Evolutionary conservation across 2,888 invertebrate species (phyloP), one percentile per base, ranked within the genome.

Genomic region (Papilio protenor): DNA sequence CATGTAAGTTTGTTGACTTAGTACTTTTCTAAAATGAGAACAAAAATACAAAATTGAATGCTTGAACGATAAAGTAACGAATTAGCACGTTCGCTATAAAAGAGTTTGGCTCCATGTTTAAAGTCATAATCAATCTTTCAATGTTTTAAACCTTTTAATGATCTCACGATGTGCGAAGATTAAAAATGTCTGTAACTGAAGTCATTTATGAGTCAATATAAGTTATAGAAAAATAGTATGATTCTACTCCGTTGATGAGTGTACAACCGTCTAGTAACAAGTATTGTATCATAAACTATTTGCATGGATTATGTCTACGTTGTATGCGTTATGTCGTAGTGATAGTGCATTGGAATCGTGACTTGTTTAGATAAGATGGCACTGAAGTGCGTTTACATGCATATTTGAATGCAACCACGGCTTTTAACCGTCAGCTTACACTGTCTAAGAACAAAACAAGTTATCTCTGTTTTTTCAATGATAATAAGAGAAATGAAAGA

Each of bases 281-380:
- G n/a, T 47, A 64, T 66, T 64, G 66, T 64, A 66, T 75, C 49
- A 52, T 75, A 64, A 14, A 59, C 11, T 70, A 59, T 23, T 57
- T 23, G 75, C 47, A 47, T 76, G 57, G 45, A 69, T 76, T 59
- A 61, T 33, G 40, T 71, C 12, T 57, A 47, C 52, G 49, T 71
- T 61, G 76, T 14, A 61, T 72, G 59, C 49, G 40, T 59, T 76
- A 23, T 76, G 45, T 72, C 12, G 23, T 8, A 71, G 71, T 71
- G 33, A 71, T 49, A 33, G 71, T 64, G 61, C 61, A 49, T 61
- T 49, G n/a, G 14, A 47, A 76, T 72, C 76, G 61, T 72, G 76
- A 76, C 71, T 27, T 18, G 70, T 59, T 71, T 76, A 27, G 55
- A 70, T 59, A 76, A 76, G 70, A 76, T 70, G 76, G 52, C 23